Percentiles rank a stretch among this genome's conserved stretches.
These are phyloP conservation scores for Apostichopus parvimensis DNA, from an alignment of 35 echinoderm and acorn worm genomes.

Conservation along the genomic window DNA sequence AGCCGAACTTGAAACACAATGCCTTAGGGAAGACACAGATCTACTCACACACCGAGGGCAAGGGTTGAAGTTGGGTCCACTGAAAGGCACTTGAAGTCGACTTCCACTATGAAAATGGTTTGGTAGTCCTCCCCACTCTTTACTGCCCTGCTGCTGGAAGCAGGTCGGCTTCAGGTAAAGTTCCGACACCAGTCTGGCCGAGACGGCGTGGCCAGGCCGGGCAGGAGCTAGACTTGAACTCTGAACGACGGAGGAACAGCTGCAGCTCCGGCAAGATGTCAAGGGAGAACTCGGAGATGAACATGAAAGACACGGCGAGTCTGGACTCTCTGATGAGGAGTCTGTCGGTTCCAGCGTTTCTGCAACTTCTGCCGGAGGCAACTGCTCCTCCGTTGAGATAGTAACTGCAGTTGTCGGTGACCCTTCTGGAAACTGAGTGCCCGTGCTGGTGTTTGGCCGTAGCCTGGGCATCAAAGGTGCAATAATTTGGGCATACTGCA, in stretches of 20 bases:
- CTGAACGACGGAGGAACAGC: constrained; percentile 17
- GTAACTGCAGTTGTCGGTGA: not conserved
- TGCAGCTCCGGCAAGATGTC: constrained; percentile 13
- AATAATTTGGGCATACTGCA: constrained; percentile 49
- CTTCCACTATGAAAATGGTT: constrained; percentile 13
- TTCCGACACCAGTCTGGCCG: not conserved
- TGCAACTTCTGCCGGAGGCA: not conserved
- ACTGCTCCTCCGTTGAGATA: not conserved
- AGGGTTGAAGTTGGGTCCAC: constrained; percentile 40
- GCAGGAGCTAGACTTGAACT: not conserved
- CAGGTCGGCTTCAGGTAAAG: not conserved
- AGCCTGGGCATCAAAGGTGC: constrained; percentile 44
- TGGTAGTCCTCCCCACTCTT: not conserved
- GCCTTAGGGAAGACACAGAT: constrained; percentile 41
- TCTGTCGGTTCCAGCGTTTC: constrained; percentile 1
- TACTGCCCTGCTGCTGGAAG: not conserved
- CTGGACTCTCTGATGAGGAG: not conserved
- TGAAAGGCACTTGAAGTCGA: constrained; percentile 48
- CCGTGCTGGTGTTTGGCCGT: constrained; percentile 13
- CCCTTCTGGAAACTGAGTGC: constrained; percentile 46
- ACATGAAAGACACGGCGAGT: constrained; percentile 50
- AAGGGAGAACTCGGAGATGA: not conserved
- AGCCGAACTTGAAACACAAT: not conserved
- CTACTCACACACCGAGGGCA: constrained; percentile 49
- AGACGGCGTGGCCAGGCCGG: not conserved